phyloP scores from a whole-genome alignment of 2,888 invertebrate species.

The Blastobasis lacticolella region DNA sequence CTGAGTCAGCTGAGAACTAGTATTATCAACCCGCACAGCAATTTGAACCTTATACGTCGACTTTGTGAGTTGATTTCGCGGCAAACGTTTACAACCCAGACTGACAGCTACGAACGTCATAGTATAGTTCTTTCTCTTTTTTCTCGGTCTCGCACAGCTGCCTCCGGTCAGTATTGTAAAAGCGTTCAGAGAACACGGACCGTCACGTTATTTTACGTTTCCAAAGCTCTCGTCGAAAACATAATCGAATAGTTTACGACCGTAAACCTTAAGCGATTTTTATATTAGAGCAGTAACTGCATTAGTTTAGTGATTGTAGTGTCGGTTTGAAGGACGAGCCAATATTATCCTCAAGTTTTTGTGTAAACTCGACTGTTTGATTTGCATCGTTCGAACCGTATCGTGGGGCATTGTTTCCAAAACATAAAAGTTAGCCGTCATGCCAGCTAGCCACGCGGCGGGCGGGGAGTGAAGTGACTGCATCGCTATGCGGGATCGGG shows the following conservation, averaged over 20 bases:
- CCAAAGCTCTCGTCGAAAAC: constrained; percentile 40
- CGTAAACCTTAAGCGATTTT: constrained; percentile 32
- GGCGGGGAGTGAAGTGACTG: constrained; percentile 37
- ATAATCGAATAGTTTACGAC: constrained; percentile 41
- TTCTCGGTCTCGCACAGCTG: constrained; percentile 57
- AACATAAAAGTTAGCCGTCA: constrained; percentile 49
- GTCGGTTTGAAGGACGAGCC: not conserved
- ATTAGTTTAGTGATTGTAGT: constrained; percentile 16
- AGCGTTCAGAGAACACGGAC: constrained; percentile 49
- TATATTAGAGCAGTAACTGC: constrained; percentile 18
- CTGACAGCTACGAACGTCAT: constrained; percentile 35
- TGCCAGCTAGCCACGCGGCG: constrained; percentile 33
- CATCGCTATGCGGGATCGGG: constrained; percentile 40
- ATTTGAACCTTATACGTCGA: constrained; percentile 35
- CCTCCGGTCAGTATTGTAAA: constrained; percentile 62
- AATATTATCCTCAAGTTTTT: constrained; percentile 7
- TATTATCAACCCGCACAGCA: constrained; percentile 14
- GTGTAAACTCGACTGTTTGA: constrained; percentile 15
- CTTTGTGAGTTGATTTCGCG: constrained; percentile 28
- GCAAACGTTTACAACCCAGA: constrained; percentile 16
- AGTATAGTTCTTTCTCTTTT: constrained; percentile 66
- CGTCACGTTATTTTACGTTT: constrained; percentile 35
- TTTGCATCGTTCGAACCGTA: constrained; percentile 29
- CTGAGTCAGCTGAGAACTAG: constrained; percentile 51
- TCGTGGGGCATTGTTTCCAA: constrained; percentile 50